phyloP scores from a whole-genome alignment of 2,797 vertebrate species.

The Pipistrellus kuhlii region DNA sequence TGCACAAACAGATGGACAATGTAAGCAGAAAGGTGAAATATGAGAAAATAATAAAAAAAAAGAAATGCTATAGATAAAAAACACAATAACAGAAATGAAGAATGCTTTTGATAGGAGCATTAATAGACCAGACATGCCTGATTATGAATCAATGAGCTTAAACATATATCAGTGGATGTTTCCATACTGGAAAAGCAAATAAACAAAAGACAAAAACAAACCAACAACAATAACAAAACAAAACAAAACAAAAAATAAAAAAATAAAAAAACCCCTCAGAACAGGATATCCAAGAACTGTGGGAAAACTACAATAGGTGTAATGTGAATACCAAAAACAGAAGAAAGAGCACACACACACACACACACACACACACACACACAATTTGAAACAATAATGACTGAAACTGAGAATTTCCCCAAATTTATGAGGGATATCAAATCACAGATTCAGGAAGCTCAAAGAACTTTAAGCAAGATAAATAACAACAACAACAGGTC shows the following conservation, averaged over 20 bases:
- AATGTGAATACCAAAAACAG: background rate
- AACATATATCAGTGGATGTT: background rate
- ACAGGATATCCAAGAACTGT: background rate
- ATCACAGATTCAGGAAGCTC: background rate
- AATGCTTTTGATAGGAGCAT: background rate
- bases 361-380: no score
- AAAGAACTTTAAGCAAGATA: background rate
- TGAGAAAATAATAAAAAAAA: background rate
- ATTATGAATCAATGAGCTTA: background rate
- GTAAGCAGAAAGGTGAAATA: conserved; percentile 7
- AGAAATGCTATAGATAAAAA: background rate
- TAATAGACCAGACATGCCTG: background rate
- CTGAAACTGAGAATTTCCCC: background rate
- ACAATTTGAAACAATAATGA: conserved; percentile 11
- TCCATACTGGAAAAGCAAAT: background rate
- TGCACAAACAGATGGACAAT: background rate
- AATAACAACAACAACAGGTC: background rate
- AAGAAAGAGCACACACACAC: background rate
- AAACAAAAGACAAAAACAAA: background rate
- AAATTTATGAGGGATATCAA: background rate
- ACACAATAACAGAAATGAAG: background rate
- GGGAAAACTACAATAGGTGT: background rate
- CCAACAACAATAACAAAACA: no score
- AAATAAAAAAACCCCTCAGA: background rate
- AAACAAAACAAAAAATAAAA: no score